phyloP scores from a whole-genome alignment of 2,888 invertebrate genomes.

The Eupithecia vulgata region DNA sequence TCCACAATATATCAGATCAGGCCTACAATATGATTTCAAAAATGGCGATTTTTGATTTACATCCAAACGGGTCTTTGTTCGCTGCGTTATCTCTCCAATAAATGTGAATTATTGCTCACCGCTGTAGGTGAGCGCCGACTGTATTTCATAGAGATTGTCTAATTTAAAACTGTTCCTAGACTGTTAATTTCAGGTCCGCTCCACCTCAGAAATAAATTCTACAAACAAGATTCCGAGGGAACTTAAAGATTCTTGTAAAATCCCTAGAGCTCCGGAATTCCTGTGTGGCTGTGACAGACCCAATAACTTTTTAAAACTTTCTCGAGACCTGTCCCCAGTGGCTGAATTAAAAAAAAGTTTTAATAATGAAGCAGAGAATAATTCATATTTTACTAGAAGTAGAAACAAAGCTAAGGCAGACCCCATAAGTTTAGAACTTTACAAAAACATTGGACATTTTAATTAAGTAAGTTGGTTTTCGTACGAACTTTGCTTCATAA shows the following conservation, averaged over 20 bases:
- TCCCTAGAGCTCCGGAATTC: conserved; percentile 34
- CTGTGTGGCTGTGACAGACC: conserved; percentile 50
- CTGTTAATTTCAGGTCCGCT: conserved; percentile 55
- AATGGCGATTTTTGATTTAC: conserved; percentile 69
- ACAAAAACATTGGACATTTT: conserved; percentile 37
- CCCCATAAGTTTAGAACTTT: conserved; percentile 39
- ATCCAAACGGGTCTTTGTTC: conserved; percentile 69
- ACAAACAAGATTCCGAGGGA: conserved; percentile 29
- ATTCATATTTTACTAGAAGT: conserved; percentile 42
- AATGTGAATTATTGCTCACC: conserved; percentile 75
- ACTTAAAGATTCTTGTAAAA: conserved; percentile 25
- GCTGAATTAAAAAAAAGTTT: conserved; percentile 49
- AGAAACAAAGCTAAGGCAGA: conserved; percentile 43
- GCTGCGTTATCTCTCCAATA: conserved; percentile 77
- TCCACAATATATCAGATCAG: conserved; percentile 32
- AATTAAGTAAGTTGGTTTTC: conserved; percentile 32
- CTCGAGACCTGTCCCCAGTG: conserved; percentile 41
- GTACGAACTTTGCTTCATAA: conserved; percentile 17
- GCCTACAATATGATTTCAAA: conserved; percentile 60
- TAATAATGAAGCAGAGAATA: conserved; percentile 44
- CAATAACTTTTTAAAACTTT: conserved; percentile 52
- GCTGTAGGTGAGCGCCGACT: conserved; percentile 62
- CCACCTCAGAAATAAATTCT: conserved; percentile 25
- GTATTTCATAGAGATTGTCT: conserved; percentile 79
- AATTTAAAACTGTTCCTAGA: conserved; percentile 73